phyloP scores from a whole-genome alignment of 2,797 vertebrate species.

The Oreochromis mossambicus region DNA sequence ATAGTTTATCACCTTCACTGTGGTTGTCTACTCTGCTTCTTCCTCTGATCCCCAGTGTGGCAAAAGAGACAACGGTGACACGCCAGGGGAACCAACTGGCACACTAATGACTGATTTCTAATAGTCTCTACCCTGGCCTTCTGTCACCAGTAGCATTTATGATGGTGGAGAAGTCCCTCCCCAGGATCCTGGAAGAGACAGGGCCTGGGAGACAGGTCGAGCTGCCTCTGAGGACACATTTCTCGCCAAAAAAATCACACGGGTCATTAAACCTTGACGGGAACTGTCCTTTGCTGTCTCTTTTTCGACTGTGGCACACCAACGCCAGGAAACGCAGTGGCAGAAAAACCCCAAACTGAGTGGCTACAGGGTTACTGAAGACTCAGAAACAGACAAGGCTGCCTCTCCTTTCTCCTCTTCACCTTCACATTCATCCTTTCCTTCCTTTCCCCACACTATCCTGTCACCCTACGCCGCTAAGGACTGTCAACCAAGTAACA shows the following conservation, averaged over 20 bases:
- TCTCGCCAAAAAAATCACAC: conserved; percentile 61
- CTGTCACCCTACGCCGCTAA: conserved; percentile 14
- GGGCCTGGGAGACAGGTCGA: conserved; percentile 52
- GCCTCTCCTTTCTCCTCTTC: not conserved
- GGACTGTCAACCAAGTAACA: conserved; percentile 9
- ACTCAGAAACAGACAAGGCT: conserved; percentile 28
- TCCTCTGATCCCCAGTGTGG: conserved; percentile 14
- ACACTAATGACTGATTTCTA: conserved; percentile 53
- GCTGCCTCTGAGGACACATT: conserved; percentile 49
- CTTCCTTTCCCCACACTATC: not conserved
- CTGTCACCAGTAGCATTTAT: conserved; percentile 51
- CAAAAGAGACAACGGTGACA: conserved; percentile 32
- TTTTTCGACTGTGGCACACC: conserved; percentile 54
- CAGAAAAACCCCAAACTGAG: conserved; percentile 24
- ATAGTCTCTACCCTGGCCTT: conserved; percentile 42
- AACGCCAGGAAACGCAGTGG: not conserved
- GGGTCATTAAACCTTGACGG: conserved; percentile 77
- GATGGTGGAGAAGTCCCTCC: conserved; percentile 8
- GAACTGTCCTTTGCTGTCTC: conserved; percentile 76
- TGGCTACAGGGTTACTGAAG: not conserved
- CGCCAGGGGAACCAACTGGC: conserved; percentile 26
- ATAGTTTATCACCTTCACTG: conserved; percentile 15
- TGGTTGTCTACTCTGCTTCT: not conserved
- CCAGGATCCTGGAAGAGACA: conserved; percentile 22
- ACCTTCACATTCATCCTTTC: not conserved